These are phyloP conservation scores for Axinella damicornis DNA, from an alignment of 37 sponge, comb jelly and placozoan genomes.

Conservation along the genomic window DNA sequence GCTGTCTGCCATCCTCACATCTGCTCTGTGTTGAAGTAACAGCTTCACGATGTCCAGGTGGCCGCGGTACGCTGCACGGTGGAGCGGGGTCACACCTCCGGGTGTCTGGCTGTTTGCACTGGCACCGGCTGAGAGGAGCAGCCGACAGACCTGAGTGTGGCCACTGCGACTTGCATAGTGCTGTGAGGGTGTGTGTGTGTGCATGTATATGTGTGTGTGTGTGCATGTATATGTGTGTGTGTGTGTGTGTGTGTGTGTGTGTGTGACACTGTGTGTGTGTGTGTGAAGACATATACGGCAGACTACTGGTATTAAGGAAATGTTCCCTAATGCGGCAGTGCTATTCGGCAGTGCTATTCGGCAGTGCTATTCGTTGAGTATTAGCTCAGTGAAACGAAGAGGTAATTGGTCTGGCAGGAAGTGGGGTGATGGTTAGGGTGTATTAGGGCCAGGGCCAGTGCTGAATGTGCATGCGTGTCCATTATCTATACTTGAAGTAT, in stretches of 20 bases:
- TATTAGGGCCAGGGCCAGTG: too few species aligned
- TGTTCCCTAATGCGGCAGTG: too few species aligned
- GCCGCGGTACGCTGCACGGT: slow-evolving; percentile 79
- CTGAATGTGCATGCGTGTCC: too few species aligned
- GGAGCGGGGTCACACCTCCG: slow-evolving; percentile 81
- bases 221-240: not conserved
- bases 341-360: too few species aligned
- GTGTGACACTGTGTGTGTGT: not conserved
- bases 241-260: not conserved
- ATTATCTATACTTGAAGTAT: too few species aligned
- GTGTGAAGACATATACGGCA: not conserved
- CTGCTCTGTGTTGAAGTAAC: slow-evolving; percentile 52
- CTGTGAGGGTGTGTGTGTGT: slow-evolving; percentile 22
- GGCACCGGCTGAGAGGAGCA: slow-evolving; percentile 69
- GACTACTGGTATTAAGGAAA: too few species aligned
- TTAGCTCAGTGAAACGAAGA: too few species aligned
- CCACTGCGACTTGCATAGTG: slow-evolving; percentile 88
- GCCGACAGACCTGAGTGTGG: slow-evolving; percentile 52
- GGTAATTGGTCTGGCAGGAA: too few species aligned
- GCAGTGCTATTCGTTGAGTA: too few species aligned
- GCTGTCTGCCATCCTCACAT: slow-evolving; percentile 55
- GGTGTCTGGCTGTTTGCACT: slow-evolving; percentile 70
- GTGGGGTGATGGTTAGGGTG: too few species aligned
- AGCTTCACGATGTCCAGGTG: slow-evolving; percentile 54
- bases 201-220: not conserved